A percentile compares a stretch with the other conserved stretches of the same genome.
phyloP scores from a whole-genome alignment of 2,797 vertebrate genomes.

The Sylvilagus floridanus region DNA sequence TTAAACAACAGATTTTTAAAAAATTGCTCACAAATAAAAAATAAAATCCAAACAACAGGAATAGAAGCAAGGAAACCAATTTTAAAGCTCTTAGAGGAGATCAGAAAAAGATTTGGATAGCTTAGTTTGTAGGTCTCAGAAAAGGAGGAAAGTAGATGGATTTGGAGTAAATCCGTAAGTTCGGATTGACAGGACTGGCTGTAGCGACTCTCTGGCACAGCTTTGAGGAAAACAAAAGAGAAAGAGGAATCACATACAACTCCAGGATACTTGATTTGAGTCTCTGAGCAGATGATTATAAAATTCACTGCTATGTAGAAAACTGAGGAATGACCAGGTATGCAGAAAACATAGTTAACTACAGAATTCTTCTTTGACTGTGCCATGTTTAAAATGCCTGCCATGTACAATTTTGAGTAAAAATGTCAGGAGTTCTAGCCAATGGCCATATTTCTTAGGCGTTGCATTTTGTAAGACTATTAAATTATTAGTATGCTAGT shows the following conservation, averaged over 20 bases:
- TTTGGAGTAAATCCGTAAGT: background rate
- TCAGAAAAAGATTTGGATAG: background rate
- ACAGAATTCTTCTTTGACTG: background rate
- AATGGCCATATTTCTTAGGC: background rate
- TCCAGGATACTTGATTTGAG: background rate
- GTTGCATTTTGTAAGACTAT: slow-evolving; percentile 5
- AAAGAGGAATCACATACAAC: background rate
- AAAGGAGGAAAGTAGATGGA: background rate
- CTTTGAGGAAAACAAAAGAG: background rate
- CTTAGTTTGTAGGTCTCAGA: background rate
- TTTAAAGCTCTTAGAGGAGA: background rate
- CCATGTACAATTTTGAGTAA: background rate
- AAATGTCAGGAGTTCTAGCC: background rate
- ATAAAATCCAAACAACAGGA: background rate
- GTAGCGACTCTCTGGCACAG: background rate
- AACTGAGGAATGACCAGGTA: background rate
- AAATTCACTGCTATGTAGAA: background rate
- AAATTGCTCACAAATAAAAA: background rate
- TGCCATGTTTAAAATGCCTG: background rate
- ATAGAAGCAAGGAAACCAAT: background rate
- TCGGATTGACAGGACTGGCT: background rate
- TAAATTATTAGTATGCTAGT: background rate
- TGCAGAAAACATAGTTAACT: background rate
- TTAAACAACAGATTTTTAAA: background rate
- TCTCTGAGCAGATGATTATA: background rate